phyloP scores from a whole-genome alignment of 2,797 vertebrate genomes.

The Ibycter americanus region DNA sequence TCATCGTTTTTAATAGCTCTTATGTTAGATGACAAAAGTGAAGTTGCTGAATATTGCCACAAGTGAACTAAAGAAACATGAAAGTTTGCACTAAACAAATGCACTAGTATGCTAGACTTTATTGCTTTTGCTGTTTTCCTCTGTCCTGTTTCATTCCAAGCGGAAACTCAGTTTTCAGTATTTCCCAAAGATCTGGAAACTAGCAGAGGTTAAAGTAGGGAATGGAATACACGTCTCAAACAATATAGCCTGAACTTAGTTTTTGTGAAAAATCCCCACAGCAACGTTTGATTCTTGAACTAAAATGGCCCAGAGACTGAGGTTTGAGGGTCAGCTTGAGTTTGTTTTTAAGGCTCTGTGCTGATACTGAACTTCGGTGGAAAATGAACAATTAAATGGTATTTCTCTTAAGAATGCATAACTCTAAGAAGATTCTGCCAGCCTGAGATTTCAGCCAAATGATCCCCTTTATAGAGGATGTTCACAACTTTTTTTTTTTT shows the following conservation, averaged over 20 bases:
- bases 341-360: background rate
- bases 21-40: background rate
- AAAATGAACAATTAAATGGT: background rate
- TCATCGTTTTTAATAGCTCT: background rate
- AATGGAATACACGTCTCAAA: background rate
- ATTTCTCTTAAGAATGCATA: background rate
- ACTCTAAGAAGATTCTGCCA: background rate
- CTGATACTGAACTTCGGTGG: background rate
- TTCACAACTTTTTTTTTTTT: rapidly evolving
- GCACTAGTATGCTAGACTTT: background rate
- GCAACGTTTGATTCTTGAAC: background rate
- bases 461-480: rapidly evolving
- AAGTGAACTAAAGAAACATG: background rate
- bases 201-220: background rate
- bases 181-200: conserved; percentile 11
- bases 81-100: background rate
- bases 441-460: background rate
- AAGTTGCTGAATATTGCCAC: background rate
- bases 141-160: background rate
- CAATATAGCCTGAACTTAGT: background rate
- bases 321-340: background rate
- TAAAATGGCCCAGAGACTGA: background rate
- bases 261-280: background rate
- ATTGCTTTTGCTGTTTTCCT: background rate
- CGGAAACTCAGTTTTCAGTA: background rate